Evolutionary conservation across 2,113 vertebrate genomes (phyloP), one percentile per base, ranked within the genome.

Genomic region (Corythaeola cristata): DNA sequence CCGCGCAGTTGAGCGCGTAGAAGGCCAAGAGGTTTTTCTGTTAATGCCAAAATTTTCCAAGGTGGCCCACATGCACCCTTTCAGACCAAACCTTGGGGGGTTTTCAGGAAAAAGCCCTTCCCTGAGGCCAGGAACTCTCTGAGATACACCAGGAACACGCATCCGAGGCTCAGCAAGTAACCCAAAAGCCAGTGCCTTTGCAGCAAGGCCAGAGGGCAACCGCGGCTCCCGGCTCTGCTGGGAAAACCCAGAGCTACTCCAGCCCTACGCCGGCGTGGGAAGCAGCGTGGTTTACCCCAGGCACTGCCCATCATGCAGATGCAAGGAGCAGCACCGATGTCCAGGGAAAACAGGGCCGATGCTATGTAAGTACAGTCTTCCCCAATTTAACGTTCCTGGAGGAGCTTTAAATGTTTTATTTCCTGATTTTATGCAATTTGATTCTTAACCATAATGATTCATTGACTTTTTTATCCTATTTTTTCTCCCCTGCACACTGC

Each of bases 361-460:
- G 69, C 71, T 49, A 17, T 1, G 0, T 8, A 33, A 62, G 41
- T 12, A 49, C 30, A 69, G 66, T 22, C 45, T 47, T 82, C 5
- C 6, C 74, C 6, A 0, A 50, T 50, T 91, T 58, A 91, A 66
- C 0, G 0, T 27, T 69, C 96, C 89, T 63, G 23, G 6, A 89
- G 89, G 53, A 89, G 73, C 80, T 95, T 85, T 93, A 89, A 92
- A 82, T 82, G 44, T 35, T 95, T 95, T 72, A 92, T 92, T 95
- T 73, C 86, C 53, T 37, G 53, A 89, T 93, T 93, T 68, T n/a
- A 64, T 55, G 56, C 53, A 27, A 68, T 93, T 76, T 91, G 39
- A 87, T 92, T 76, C 64, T 93, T 89, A 92, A 93, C 80, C 58
- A 76, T 9, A 83, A 89, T 35, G 45, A 45, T 72, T 75, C 89